phyloP scores from a whole-genome alignment of 2,797 vertebrate genomes.

The Chaenodraco wilsoni region DNA sequence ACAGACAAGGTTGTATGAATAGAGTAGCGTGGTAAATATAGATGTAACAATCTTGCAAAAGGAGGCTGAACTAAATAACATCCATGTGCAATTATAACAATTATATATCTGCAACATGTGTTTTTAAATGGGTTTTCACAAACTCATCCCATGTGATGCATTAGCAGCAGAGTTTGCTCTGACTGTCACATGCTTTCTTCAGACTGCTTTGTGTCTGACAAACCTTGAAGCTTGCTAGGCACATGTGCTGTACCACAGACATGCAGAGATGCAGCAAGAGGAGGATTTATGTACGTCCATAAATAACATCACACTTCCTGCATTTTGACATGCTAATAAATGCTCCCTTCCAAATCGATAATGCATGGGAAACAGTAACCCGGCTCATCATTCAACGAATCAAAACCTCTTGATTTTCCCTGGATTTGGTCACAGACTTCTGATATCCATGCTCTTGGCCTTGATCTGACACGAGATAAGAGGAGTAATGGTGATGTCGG shows the following conservation, averaged over 20 bases:
- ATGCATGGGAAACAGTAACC: constrained; percentile 54
- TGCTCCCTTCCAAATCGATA: constrained; percentile 40
- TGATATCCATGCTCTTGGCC: constrained; percentile 17
- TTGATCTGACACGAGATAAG: constrained; percentile 35
- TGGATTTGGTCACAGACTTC: constrained; percentile 3
- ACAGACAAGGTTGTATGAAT: not conserved
- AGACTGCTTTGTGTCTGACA: not conserved
- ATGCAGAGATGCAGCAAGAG: constrained; percentile 5
- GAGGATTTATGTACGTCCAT: constrained; percentile 36
- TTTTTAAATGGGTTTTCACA: not conserved
- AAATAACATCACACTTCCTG: constrained; percentile 42
- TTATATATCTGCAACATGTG: constrained; percentile 2
- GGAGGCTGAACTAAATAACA: not conserved
- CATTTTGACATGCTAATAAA: constrained; percentile 41
- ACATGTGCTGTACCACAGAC: constrained; percentile 17
- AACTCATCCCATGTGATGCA: not conserved
- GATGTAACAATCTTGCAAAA: not conserved
- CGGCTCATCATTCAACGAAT: constrained; percentile 36
- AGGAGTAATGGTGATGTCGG: constrained; percentile 21
- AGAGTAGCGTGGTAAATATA: not conserved
- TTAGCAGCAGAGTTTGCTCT: constrained; percentile 7
- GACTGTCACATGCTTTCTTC: constrained; percentile 1
- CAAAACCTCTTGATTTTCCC: constrained; percentile 31
- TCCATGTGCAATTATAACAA: not conserved
- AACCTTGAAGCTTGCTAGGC: not conserved